These are phyloP conservation scores for Callimorpha dominula DNA, from an alignment of 2,888 invertebrate genomes.

Conservation along the genomic window DNA sequence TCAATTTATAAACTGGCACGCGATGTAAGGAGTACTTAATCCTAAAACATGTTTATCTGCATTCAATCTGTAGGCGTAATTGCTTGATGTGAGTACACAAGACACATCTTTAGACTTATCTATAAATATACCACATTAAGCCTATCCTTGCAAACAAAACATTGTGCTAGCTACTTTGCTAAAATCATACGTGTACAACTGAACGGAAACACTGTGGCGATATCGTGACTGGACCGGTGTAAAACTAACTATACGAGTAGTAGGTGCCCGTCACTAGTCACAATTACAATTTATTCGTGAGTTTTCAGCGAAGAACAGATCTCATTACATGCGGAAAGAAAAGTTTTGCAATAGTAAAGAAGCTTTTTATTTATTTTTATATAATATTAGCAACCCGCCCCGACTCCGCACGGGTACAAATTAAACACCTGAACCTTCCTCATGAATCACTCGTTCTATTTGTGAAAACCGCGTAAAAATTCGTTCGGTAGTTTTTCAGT, in stretches of 20 bases:
- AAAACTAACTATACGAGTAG: constrained; percentile 20
- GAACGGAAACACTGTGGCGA: constrained; percentile 37
- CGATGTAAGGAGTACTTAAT: not conserved
- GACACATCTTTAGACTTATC: no score
- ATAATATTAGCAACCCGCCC: no score
- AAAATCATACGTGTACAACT: constrained; percentile 3
- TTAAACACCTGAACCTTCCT: no score
- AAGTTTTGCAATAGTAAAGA: not conserved
- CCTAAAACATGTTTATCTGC: not conserved
- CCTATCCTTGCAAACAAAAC: no score
- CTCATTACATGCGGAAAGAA: constrained; percentile 10
- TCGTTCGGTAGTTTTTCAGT: no score
- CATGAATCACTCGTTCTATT: no score
- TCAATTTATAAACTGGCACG: not conserved
- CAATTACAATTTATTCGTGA: constrained; percentile 22
- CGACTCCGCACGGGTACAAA: no score
- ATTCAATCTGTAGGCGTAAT: not conserved
- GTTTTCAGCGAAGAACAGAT: constrained; percentile 13
- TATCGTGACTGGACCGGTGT: constrained; percentile 22
- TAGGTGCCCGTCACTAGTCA: constrained; percentile 15
- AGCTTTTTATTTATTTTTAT: not conserved
- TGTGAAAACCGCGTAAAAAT: no score
- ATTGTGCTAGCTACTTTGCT: not conserved
- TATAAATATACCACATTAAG: not conserved
- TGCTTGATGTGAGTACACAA: no score